phyloP scores from a whole-genome alignment of 2,797 vertebrate genomes.

The Pterois miles region DNA sequence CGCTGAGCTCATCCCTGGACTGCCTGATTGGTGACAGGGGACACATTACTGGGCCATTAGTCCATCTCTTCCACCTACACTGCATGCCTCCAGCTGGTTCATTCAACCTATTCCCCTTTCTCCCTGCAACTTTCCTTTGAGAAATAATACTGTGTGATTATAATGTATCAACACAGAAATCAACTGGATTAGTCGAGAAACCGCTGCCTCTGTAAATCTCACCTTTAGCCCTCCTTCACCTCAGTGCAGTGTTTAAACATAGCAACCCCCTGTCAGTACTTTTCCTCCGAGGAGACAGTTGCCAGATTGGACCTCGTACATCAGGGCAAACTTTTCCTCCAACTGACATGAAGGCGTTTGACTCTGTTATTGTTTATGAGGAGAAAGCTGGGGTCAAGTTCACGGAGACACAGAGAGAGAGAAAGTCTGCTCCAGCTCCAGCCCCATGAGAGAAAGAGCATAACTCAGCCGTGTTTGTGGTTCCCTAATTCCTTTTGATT shows the following conservation, averaged over 20 bases:
- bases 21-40: constrained; percentile 57
- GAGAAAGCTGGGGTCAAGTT: constrained; percentile 74
- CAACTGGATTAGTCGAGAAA: constrained; percentile 58
- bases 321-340: constrained; percentile 67
- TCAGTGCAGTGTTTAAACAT: constrained; percentile 23
- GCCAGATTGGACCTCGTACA: constrained; percentile 58
- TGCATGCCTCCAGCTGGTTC: constrained; percentile 15
- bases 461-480: constrained; percentile 75
- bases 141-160: constrained; percentile 64
- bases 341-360: constrained; percentile 66
- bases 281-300: constrained; percentile 60
- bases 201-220: constrained; percentile 55
- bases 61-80: constrained; percentile 50
- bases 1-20: constrained; percentile 73
- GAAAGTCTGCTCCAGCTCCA: constrained; percentile 57
- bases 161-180: constrained; percentile 65
- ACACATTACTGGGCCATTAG: constrained; percentile 63
- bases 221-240: constrained; percentile 55
- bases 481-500: constrained; percentile 77
- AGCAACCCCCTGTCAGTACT: constrained; percentile 40
- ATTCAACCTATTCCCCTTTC: constrained; percentile 21
- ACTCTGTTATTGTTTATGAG: constrained; percentile 78
- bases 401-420: constrained; percentile 35
- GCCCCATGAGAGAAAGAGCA: constrained; percentile 51
- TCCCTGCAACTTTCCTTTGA: constrained; percentile 27